Conservation (phyloP, 1,140 invertebrate species). For the Cataglyphis hispanica region DNA sequence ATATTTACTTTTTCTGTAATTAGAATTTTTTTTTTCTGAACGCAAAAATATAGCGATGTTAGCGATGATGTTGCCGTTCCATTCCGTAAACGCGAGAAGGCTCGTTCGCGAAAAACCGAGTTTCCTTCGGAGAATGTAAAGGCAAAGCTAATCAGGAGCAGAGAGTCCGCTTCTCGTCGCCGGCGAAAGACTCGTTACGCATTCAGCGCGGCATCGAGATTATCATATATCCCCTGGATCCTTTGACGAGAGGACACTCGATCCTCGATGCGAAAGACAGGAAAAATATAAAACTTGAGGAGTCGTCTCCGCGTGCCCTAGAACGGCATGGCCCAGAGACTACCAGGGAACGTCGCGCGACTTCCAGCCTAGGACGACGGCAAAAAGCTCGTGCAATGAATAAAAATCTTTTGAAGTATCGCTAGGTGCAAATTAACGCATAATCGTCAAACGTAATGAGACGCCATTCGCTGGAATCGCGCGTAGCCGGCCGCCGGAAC, state of each 20-base stretch:
- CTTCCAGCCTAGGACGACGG: conserved; percentile 63
- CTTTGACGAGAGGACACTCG: conserved; percentile 80
- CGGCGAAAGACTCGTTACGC: conserved; percentile 80
- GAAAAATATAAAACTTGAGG: conserved; percentile 78
- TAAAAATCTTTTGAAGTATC: conserved; percentile 87
- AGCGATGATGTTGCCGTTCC: not conserved
- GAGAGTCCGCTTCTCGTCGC: conserved; percentile 72
- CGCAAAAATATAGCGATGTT: not conserved
- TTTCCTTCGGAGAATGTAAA: conserved; percentile 62
- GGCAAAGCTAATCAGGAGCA: conserved; percentile 83
- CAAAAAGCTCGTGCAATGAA: conserved; percentile 84
- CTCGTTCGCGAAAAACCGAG: conserved; percentile 25
- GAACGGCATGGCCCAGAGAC: conserved; percentile 40
- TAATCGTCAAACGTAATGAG: conserved; percentile 87
- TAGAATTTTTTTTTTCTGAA: not conserved
- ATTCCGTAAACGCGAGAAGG: conserved; percentile 3
- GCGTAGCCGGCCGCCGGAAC: conserved; percentile 49
- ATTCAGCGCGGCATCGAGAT: conserved; percentile 83
- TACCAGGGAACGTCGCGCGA: conserved; percentile 64
- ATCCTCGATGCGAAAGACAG: conserved; percentile 66
- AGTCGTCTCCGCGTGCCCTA: conserved; percentile 69
- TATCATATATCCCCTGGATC: conserved; percentile 84
- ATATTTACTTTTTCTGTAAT: not conserved
- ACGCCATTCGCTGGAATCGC: conserved; percentile 55
- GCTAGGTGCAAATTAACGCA: conserved; percentile 86